Evolutionary conservation across 2,888 invertebrate species (phyloP).

Genomic region (Cancer borealis): DNA sequence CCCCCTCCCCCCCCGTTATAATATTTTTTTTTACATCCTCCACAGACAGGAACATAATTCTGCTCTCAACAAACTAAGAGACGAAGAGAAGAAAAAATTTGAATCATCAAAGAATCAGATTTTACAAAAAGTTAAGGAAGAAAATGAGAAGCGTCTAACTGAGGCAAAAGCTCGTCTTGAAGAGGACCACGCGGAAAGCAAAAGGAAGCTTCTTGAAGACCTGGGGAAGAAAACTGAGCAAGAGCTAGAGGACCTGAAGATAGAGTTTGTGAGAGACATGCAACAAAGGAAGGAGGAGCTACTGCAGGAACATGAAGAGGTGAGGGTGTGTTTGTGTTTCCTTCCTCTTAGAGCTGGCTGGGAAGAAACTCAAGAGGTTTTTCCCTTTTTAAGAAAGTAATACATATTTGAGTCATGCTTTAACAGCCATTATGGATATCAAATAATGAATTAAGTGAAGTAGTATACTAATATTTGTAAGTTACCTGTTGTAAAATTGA

Average conservation of each 20-base stretch:
- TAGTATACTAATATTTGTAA: not conserved
- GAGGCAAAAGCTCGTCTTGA: conserved; percentile 27
- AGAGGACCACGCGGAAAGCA: conserved; percentile 50
- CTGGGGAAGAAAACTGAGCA: conserved; percentile 50
- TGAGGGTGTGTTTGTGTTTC: not conserved
- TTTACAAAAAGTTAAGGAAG: conserved; percentile 39
- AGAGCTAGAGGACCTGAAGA: conserved; percentile 55
- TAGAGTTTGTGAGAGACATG: conserved; percentile 61
- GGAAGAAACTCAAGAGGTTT: not conserved
- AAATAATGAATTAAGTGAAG: not conserved
- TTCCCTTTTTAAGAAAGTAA: not conserved
- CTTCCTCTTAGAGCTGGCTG: not conserved
- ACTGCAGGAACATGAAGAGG: conserved; percentile 67
- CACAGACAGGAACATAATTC: conserved; percentile 57
- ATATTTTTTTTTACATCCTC: not conserved
- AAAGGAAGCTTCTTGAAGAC: conserved; percentile 47
- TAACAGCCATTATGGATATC: not conserved
- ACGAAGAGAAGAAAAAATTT: conserved; percentile 60
- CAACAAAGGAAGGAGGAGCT: conserved; percentile 60
- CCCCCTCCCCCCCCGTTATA: too few relatives aligned
- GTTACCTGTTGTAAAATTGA: not conserved
- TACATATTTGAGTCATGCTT: not conserved
- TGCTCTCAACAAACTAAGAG: conserved; percentile 47
- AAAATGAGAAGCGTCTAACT: conserved; percentile 51
- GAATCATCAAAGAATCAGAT: conserved; percentile 46